Conservation (phyloP, 2,113 vertebrate genomes). For the Zosterops lateralis region DNA sequence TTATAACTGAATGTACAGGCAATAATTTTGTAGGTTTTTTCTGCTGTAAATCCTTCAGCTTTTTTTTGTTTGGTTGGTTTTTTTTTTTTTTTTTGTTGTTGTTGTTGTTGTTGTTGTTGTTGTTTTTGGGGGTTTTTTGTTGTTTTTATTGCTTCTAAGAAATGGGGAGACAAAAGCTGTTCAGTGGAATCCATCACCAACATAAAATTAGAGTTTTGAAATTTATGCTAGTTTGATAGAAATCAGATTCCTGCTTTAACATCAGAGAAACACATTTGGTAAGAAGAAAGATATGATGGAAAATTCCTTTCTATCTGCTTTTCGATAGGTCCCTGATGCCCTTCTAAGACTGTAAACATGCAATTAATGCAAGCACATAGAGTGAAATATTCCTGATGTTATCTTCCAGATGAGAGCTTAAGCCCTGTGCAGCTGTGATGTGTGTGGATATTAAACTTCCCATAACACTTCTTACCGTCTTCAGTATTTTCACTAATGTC, state of each 20-base stretch:
- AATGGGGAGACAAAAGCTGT: not conserved
- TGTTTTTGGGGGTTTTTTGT: not conserved
- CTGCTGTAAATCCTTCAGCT: not conserved
- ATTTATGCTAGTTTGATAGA: constrained; percentile 22
- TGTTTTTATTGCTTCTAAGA: not conserved
- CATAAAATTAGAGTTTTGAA: constrained; percentile 17
- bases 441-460: constrained; percentile 11
- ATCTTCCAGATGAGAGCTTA: not conserved
- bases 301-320: constrained; percentile 17
- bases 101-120: too few species aligned
- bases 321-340: not conserved
- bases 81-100: too few species aligned
- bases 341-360: constrained; percentile 10
- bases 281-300: not conserved
- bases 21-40: not conserved
- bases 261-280: not conserved
- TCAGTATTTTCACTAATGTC: not conserved
- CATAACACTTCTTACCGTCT: not conserved
- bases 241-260: not conserved
- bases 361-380: constrained; percentile 27
- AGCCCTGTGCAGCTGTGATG: not conserved
- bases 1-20: not conserved
- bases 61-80: not conserved
- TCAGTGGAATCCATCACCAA: constrained; percentile 2
- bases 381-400: not conserved